Conservation (phyloP, 2,113 vertebrate species). For the Nanorana parkeri region DNA sequence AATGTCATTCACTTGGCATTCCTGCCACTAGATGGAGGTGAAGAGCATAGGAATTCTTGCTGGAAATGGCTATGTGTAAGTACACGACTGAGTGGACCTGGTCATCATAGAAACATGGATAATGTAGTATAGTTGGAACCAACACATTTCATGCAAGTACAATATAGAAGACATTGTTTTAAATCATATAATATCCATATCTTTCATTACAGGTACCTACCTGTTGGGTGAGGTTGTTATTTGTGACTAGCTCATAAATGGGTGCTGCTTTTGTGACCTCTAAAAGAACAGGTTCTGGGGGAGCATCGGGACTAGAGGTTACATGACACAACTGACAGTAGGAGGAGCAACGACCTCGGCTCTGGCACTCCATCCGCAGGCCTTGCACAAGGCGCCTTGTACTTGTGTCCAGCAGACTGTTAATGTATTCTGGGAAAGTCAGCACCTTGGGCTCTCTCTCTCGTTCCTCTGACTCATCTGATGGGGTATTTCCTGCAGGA, state of each 20-base stretch:
- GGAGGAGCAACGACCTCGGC: slow-evolving; percentile 89
- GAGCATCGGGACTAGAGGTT: slow-evolving; percentile 72
- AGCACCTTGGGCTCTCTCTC: slow-evolving; percentile 91
- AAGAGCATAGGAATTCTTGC: too few relatives aligned
- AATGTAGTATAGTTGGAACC: too few relatives aligned
- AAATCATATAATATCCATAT: too few relatives aligned
- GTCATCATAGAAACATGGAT: too few relatives aligned
- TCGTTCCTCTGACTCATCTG: slow-evolving; percentile 92
- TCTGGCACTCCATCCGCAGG: slow-evolving; percentile 93
- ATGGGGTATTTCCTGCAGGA: slow-evolving; percentile 90
- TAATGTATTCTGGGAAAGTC: slow-evolving; percentile 92
- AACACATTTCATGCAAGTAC: too few relatives aligned
- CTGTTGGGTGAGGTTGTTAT: slow-evolving; percentile 92
- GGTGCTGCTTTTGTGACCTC: slow-evolving; percentile 93
- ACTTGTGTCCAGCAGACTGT: slow-evolving; percentile 91
- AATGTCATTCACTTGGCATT: too few relatives aligned
- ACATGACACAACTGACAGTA: slow-evolving; percentile 93
- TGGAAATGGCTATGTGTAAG: too few relatives aligned
- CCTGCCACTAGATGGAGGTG: too few relatives aligned
- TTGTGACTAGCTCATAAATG: slow-evolving; percentile 92
- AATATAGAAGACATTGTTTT: too few relatives aligned
- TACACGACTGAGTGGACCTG: too few relatives aligned
- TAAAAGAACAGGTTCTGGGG: slow-evolving; percentile 87
- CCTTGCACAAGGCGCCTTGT: slow-evolving; percentile 89
- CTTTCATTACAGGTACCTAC: slow-evolving; percentile 64